A percentile compares a stretch with the other conserved stretches of the same genome.
Conservation (phyloP, 2,113 vertebrate genomes). For the Coregonus clupeaformis region DNA sequence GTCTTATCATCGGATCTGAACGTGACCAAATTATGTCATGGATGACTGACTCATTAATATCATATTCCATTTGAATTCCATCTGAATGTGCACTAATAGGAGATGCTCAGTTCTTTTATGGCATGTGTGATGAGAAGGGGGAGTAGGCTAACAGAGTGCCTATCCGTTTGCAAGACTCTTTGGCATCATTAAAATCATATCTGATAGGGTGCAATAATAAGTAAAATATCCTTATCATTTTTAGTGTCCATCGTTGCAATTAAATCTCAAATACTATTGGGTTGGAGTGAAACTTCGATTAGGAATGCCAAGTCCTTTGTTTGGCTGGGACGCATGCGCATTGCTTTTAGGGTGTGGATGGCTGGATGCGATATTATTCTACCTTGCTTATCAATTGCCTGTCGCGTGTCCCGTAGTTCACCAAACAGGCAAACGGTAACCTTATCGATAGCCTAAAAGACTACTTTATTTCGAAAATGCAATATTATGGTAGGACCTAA, state of each 20-base stretch:
- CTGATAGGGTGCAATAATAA: neutral
- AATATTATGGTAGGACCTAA: no score
- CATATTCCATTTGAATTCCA: constrained; percentile 14
- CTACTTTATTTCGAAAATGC: no score
- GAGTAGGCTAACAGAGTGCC: neutral
- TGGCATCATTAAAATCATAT: neutral
- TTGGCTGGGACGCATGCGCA: constrained; percentile 75
- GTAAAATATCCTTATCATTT: neutral
- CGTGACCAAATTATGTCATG: constrained; percentile 44
- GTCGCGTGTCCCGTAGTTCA: neutral
- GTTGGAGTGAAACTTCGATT: constrained; percentile 48
- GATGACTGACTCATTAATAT: constrained; percentile 55
- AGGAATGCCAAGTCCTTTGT: constrained; percentile 71
- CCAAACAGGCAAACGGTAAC: no score
- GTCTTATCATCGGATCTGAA: neutral
- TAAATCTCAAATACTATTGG: constrained; percentile 1
- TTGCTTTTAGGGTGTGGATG: constrained; percentile 70
- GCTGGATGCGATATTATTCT: constrained; percentile 56
- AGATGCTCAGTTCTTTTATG: constrained; percentile 26
- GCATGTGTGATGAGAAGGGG: neutral
- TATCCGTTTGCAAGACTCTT: neutral
- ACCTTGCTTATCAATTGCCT: constrained; percentile 49
- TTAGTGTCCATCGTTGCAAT: neutral
- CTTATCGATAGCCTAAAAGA: no score
- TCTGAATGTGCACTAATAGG: neutral